phyloP scores from a whole-genome alignment of 2,113 vertebrate genomes.

The Sula dactylatra region DNA sequence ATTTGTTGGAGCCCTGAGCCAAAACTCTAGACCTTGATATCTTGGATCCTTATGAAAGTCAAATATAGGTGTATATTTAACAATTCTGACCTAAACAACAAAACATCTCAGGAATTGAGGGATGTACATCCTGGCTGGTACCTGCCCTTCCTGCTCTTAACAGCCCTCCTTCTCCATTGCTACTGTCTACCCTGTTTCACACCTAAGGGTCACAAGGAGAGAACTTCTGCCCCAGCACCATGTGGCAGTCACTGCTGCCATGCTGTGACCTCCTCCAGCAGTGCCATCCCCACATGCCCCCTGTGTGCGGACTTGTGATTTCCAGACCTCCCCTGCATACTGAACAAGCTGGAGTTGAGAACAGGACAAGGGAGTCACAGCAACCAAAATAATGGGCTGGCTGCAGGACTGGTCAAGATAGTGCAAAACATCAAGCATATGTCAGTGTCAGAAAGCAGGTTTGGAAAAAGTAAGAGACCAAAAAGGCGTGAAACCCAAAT shows the following conservation, averaged over 20 bases:
- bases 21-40: neutral
- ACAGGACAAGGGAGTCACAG: neutral
- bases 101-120: neutral
- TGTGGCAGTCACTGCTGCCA: rapidly evolving
- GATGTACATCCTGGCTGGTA: neutral
- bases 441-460: neutral
- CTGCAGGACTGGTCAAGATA: neutral
- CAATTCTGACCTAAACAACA: neutral
- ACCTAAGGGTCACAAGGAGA: neutral
- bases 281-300: rapidly evolving
- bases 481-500: neutral
- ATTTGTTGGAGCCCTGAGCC: neutral
- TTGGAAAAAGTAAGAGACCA: neutral
- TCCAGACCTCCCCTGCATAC: neutral
- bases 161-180: neutral
- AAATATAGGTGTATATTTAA: neutral
- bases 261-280: neutral
- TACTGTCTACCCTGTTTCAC: neutral
- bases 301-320: rapidly evolving
- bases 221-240: neutral
- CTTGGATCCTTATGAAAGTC: neutral
- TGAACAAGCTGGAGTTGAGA: neutral
- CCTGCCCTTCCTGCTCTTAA: neutral
- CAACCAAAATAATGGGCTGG: neutral
- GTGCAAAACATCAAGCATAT: neutral